Conservation (phyloP, 1,140 invertebrate species). For the Drosophila baimaii region DNA sequence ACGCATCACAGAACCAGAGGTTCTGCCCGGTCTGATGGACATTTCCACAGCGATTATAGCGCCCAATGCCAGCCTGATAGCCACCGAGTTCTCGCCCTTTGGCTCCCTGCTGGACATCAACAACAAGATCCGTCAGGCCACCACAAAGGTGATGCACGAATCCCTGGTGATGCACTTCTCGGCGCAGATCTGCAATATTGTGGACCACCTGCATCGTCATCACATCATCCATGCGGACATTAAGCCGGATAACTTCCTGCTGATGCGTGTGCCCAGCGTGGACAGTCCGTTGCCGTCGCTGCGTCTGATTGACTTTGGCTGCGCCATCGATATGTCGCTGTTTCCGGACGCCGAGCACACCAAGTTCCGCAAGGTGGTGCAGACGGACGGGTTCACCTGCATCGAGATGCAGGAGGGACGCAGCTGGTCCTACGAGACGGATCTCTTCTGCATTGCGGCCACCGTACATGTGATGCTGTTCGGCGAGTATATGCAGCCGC, state of each 20-base stretch:
- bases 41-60: slow-evolving; percentile 89
- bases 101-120: slow-evolving; percentile 92
- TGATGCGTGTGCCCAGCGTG: slow-evolving; percentile 86
- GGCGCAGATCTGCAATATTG: slow-evolving; percentile 94
- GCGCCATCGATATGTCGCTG: slow-evolving; percentile 94
- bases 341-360: slow-evolving; percentile 91
- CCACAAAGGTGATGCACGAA: slow-evolving; percentile 89
- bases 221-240: slow-evolving; percentile 98
- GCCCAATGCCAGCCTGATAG: slow-evolving; percentile 91
- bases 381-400: slow-evolving; percentile 92
- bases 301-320: slow-evolving; percentile 94
- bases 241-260: slow-evolving; percentile 98
- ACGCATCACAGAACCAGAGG: slow-evolving; percentile 62
- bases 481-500: slow-evolving; percentile 93
- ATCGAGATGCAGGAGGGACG: slow-evolving; percentile 94
- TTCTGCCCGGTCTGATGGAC: slow-evolving; percentile 88
- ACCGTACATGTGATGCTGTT: slow-evolving; percentile 95
- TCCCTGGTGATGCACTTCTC: slow-evolving; percentile 92
- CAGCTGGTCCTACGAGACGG: slow-evolving; percentile 97
- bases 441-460: slow-evolving; percentile 94
- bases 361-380: slow-evolving; percentile 88
- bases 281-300: slow-evolving; percentile 86
- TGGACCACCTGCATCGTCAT: slow-evolving; percentile 94
- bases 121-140: slow-evolving; percentile 89
- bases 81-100: slow-evolving; percentile 91